Evolutionary conservation across 2,113 vertebrate species (phyloP).

Genomic region (Machaerirhynchus nigripectus): DNA sequence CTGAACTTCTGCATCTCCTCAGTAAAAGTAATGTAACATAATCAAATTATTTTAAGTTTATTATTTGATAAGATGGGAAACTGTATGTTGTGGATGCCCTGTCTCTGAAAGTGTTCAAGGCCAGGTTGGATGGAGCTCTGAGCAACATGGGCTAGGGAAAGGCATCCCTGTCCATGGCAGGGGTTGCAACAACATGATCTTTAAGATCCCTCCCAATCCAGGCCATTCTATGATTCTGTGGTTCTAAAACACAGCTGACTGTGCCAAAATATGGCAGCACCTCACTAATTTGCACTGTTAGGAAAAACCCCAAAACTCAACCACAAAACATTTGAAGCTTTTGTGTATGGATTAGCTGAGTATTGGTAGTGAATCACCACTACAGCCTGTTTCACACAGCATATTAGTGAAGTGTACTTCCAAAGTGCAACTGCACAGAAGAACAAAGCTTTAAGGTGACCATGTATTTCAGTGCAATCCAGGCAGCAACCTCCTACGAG

Average conservation of each 20-base stretch:
- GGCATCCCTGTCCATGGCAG: background rate
- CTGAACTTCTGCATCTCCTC: background rate
- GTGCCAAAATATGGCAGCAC: background rate
- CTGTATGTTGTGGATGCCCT: background rate
- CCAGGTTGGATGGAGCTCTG: background rate
- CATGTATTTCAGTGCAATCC: background rate
- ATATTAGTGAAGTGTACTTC: background rate
- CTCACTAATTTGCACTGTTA: background rate
- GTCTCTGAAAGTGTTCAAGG: background rate
- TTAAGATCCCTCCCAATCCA: background rate
- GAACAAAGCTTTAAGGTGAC: background rate
- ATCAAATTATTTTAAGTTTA: background rate
- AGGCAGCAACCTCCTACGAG: background rate
- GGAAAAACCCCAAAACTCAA: background rate
- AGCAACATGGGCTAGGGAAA: background rate
- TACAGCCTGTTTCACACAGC: background rate
- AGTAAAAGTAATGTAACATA: background rate
- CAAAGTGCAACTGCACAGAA: background rate
- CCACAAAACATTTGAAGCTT: background rate
- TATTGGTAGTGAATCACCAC: background rate
- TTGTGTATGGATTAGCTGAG: background rate
- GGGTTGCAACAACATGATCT: background rate
- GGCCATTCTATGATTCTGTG: background rate
- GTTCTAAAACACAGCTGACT: background rate
- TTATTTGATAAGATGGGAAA: background rate